Evolutionary conservation across 2,888 invertebrate species (phyloP).

Genomic region (Aspidiotus destructor): DNA sequence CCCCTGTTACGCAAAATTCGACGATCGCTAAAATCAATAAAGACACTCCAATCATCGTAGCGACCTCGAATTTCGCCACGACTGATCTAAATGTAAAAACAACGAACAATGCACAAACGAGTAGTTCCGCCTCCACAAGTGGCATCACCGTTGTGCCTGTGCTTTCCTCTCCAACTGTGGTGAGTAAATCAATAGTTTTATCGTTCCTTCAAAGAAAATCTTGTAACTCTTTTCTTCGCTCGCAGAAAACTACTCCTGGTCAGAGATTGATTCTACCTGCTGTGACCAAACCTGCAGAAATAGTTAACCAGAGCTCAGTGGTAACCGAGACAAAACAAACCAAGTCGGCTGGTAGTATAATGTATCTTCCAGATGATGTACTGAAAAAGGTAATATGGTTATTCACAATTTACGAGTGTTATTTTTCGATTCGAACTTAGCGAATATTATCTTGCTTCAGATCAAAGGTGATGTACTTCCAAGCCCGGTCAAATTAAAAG

Average conservation of each 20-base stretch:
- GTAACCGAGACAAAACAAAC: constrained; percentile 10
- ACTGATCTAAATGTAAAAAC: constrained; percentile 16
- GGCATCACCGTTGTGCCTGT: constrained; percentile 20
- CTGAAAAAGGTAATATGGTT: constrained; percentile 12
- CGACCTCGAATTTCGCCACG: constrained; percentile 7
- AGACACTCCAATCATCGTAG: constrained; percentile 25
- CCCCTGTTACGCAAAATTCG: constrained; percentile 5
- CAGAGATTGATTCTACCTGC: constrained; percentile 24
- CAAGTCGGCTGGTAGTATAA: constrained; percentile 16
- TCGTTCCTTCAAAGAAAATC: too few species aligned
- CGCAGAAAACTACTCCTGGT: constrained; percentile 23
- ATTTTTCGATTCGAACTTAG: too few species aligned
- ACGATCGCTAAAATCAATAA: constrained; percentile 11
- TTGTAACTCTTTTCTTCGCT: not conserved
- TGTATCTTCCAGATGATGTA: constrained; percentile 15
- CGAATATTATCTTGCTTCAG: not conserved
- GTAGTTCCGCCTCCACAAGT: not conserved
- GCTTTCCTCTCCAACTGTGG: constrained; percentile 10
- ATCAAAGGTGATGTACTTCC: constrained; percentile 15
- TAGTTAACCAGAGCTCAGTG: constrained; percentile 3
- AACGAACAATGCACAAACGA: constrained; percentile 6
- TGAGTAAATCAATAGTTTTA: not conserved
- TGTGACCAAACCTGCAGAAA: constrained; percentile 11
- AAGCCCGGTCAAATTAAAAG: constrained; percentile 16
- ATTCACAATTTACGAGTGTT: not conserved